Base-by-base conservation (phyloP, 2,797 vertebrate species). In the Borostomias antarcticus region DNA sequence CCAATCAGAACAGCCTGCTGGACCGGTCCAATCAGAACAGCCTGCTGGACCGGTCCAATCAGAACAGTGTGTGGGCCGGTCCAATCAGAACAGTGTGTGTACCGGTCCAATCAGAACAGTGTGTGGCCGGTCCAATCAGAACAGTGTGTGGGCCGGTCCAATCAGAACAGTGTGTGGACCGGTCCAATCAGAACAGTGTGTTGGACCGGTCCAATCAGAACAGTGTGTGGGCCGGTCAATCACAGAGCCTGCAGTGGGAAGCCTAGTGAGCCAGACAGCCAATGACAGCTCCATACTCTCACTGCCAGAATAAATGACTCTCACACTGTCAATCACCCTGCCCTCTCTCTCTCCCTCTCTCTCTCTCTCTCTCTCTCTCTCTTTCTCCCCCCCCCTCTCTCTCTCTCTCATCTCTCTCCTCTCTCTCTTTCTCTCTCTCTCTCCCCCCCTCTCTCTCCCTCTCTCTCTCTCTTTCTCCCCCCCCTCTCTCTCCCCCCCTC, bases 241-340 rank as follows among this genome's bases (percentile, higher is more conserved):
- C 52, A 5, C 32, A n/a, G 25, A 47, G 45, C 30, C 59, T 53
- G 72, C 54, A 47, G 58, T 40, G 65, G 68, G 21, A 60, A 43
- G 45, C n/a, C 59, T 30, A 33, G 37, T 28, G 47, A 64, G 69
- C 59, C 52, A 70, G 61, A 59, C 66, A 62, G 66, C 52, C 73
- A 70, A 29, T 40, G 35, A 59, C 58, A 59, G 58, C 21, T 26
- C 58, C 19, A 26, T 43, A 59, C 23, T 43, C 33, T 28, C 21
- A 10, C 35, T 59, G 58, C 21, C 57, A 59, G 35, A 35, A 15
- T 10, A n/a, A 58, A 25, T 35, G 33, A 26, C 33, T 23, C 5
- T 58, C 35, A 59, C 10, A 5, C 61, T 65, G 66, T 68, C 64
- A 61, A 59, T 23, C 53, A 1, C 60, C 0, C 2, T 19, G 17